Percentiles rank a stretch among this genome's conserved stretches.
Conservation (phyloP, 2,113 vertebrate genomes). For the Coturnix japonica region DNA sequence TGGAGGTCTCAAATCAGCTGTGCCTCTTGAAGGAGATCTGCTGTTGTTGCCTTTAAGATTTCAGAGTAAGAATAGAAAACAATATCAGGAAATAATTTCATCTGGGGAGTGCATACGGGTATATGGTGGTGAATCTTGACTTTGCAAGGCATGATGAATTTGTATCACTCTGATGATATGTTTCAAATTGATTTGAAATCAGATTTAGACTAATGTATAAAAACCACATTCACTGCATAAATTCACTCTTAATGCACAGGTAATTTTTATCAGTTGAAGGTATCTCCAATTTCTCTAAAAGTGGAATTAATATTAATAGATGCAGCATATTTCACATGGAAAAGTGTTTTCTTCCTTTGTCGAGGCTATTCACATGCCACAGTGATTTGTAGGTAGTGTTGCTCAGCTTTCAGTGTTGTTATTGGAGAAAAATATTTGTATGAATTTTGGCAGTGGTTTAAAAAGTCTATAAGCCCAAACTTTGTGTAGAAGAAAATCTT, state of each 20-base stretch:
- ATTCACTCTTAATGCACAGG: neutral
- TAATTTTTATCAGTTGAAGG: neutral
- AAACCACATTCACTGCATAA: neutral
- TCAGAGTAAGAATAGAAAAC: neutral
- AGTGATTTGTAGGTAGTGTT: neutral
- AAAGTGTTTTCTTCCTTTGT: neutral
- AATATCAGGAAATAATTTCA: neutral
- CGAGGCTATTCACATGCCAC: rapidly evolving
- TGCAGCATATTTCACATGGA: neutral
- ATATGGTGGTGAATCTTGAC: neutral
- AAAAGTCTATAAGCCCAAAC: neutral
- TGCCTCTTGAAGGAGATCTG: slow-evolving; percentile 68
- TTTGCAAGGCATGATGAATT: neutral
- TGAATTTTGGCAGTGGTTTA: neutral
- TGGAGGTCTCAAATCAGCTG: slow-evolving; percentile 65
- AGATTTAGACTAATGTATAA: neutral
- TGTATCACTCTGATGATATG: neutral
- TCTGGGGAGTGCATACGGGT: neutral
- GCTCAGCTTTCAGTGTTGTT: neutral
- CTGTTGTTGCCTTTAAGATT: slow-evolving; percentile 45
- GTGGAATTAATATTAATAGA: neutral
- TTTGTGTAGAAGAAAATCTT: neutral
- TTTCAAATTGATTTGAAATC: neutral
- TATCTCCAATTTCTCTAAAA: neutral
- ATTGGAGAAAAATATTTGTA: neutral